A percentile compares a stretch with the other conserved stretches of the same genome.
Conservation (phyloP, 2,888 invertebrate species). For the Drosophila multiciliata region DNA sequence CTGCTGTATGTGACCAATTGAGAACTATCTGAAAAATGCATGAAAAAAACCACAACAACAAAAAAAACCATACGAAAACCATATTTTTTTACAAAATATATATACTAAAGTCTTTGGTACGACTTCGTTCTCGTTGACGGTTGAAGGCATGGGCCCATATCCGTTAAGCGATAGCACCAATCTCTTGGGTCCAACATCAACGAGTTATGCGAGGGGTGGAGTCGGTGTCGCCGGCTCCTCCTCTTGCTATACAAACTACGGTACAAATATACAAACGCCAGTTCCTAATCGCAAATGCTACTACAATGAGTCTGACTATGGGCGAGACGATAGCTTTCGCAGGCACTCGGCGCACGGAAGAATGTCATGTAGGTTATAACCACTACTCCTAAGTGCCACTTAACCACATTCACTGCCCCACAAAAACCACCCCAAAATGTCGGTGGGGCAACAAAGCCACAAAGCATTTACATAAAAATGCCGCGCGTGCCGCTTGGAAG, state of each 20-base stretch:
- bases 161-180: conserved; percentile 85
- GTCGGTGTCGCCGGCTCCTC: conserved; percentile 62
- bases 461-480: conserved; percentile 76
- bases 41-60: conserved; percentile 21
- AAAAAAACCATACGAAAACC: conserved; percentile 48
- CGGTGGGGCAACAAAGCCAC: conserved; percentile 40
- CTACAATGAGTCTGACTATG: conserved; percentile 83
- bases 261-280: conserved; percentile 85
- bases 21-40: conserved; percentile 51
- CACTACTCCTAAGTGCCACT: conserved; percentile 32
- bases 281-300: conserved; percentile 85
- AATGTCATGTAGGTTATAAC: conserved; percentile 82
- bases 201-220: conserved; percentile 80
- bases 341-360: conserved; percentile 85
- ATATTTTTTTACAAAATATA: conserved; percentile 52
- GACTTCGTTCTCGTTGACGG: conserved; percentile 85
- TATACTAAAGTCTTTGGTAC: conserved; percentile 84
- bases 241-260: conserved; percentile 85
- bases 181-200: conserved; percentile 84
- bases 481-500: conserved; percentile 56
- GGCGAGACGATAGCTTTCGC: conserved; percentile 84
- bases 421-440: conserved; percentile 33
- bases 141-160: conserved; percentile 86
- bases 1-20: conserved; percentile 69
- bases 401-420: conserved; percentile 40